These are phyloP conservation scores for Oreochromis mossambicus DNA, from an alignment of 2,797 vertebrate genomes.

Conservation along the genomic window DNA sequence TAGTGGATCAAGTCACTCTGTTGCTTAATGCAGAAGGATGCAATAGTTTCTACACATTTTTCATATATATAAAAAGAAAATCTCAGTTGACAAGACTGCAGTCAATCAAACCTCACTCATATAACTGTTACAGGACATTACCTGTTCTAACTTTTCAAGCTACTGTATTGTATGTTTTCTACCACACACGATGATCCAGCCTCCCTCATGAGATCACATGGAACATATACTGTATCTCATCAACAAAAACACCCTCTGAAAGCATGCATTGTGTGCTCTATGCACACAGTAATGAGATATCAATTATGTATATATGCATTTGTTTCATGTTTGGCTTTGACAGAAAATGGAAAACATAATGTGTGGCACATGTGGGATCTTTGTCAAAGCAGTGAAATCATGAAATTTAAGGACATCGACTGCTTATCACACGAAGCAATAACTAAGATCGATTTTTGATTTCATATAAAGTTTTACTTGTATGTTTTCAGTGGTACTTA, in stretches of 20 bases:
- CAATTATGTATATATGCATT: neutral
- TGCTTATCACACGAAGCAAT: too few relatives aligned
- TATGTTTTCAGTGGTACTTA: neutral
- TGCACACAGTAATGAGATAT: neutral
- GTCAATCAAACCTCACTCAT: neutral
- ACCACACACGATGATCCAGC: neutral
- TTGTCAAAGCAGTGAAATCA: neutral
- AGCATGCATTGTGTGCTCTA: neutral
- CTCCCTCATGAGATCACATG: neutral
- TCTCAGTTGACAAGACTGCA: neutral
- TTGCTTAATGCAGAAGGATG: neutral
- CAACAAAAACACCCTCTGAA: neutral
- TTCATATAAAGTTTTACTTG: rapidly evolving
- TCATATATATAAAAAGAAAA: neutral
- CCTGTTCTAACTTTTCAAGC: neutral
- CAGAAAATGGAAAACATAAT: neutral
- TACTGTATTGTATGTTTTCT: neutral
- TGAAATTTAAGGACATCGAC: neutral
- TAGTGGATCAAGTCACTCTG: neutral
- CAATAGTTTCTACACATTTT: neutral
- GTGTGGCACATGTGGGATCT: neutral
- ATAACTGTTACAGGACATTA: neutral
- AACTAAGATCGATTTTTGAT: neutral
- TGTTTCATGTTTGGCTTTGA: neutral
- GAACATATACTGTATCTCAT: neutral